These are phyloP conservation scores for Alloplasta piceator DNA, from an alignment of 2,888 invertebrate species.

Conservation along the genomic window DNA sequence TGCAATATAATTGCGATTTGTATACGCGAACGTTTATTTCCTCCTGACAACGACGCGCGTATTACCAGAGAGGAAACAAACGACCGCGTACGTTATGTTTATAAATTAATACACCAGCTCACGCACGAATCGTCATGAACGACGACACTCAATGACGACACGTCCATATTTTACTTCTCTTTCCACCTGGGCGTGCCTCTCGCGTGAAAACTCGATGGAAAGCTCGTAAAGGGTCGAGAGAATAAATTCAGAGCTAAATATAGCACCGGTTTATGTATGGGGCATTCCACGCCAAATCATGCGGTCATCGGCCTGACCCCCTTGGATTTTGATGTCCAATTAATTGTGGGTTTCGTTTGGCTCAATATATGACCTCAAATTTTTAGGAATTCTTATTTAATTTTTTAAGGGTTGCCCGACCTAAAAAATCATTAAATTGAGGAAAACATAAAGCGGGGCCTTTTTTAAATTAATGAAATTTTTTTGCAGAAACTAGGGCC, in stretches of 20 bases:
- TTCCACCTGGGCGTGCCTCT: constrained; percentile 6
- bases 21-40: constrained; percentile 17
- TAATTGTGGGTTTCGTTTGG: too few relatives aligned
- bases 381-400: too few relatives aligned
- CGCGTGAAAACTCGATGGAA: not conserved
- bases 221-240: constrained; percentile 1
- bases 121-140: constrained; percentile 26
- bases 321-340: too few relatives aligned
- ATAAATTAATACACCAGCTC: not conserved
- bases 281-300: too few relatives aligned
- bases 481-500: too few relatives aligned
- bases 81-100: not conserved
- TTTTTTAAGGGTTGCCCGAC: too few relatives aligned
- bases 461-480: too few relatives aligned
- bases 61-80: constrained; percentile 29
- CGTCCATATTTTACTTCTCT: constrained; percentile 22
- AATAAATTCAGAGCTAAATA: constrained; percentile 34
- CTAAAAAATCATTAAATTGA: too few relatives aligned
- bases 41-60: constrained; percentile 16
- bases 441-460: too few relatives aligned
- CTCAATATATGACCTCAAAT: too few relatives aligned
- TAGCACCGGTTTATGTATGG: not conserved
- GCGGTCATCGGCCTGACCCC: too few relatives aligned
- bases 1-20: constrained; percentile 20
- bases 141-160: constrained; percentile 10